Percentiles rank a stretch among this genome's conserved stretches.
These are phyloP conservation scores for Chaenogobius annularis DNA, from an alignment of 2,113 vertebrate species.

Conservation along the genomic window DNA sequence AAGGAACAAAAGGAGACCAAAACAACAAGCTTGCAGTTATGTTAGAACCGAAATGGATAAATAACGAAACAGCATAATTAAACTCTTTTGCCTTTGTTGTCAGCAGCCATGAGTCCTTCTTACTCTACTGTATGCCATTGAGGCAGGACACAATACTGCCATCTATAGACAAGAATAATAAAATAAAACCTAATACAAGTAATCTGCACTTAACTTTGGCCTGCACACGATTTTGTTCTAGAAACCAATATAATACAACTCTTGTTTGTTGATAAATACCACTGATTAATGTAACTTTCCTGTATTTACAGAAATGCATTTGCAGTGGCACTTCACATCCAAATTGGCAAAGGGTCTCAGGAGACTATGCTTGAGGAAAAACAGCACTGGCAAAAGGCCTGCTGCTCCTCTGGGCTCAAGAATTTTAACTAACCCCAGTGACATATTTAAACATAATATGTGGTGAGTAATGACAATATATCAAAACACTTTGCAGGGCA, in stretches of 20 bases:
- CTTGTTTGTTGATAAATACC: neutral
- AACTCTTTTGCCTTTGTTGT: neutral
- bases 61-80: neutral
- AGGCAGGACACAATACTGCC: neutral
- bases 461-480: conserved; percentile 74
- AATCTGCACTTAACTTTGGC: neutral
- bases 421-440: conserved; percentile 82
- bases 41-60: neutral
- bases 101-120: neutral
- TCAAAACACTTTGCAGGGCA: neutral
- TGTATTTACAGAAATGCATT: conserved; percentile 69
- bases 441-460: conserved; percentile 92
- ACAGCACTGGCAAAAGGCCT: conserved; percentile 72
- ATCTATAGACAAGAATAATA: neutral
- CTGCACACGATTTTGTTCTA: neutral
- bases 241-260: neutral
- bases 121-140: neutral
- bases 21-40: neutral
- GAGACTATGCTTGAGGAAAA: conserved; percentile 67
- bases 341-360: conserved; percentile 62
- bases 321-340: conserved; percentile 66
- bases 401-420: conserved; percentile 84
- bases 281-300: neutral
- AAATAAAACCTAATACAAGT: neutral
- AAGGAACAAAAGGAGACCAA: too few species aligned